Percentiles rank a stretch among this genome's conserved stretches.
These are phyloP conservation scores for Asbolus verrucosus DNA, from an alignment of 1,140 invertebrate genomes.

Conservation along the genomic window DNA sequence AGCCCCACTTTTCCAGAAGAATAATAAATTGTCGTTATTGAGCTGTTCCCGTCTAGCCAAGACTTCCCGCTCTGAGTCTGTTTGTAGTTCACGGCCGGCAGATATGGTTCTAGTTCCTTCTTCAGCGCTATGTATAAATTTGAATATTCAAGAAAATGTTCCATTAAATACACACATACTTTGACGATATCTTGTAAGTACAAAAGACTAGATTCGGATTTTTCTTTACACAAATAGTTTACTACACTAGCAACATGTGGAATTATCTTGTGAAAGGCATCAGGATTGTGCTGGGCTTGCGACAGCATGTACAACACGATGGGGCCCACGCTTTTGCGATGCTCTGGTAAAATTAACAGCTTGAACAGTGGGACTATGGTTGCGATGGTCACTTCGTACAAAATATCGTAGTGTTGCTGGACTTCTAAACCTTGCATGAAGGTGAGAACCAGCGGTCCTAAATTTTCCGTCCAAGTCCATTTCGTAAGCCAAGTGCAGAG, in stretches of 20 bases:
- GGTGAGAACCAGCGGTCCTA: constrained; percentile 68
- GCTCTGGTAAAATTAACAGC: constrained; percentile 65
- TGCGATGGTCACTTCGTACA: constrained; percentile 67
- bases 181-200: constrained; percentile 68
- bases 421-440: constrained; percentile 68
- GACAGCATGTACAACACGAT: constrained; percentile 70
- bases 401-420: constrained; percentile 66
- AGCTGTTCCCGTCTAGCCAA: constrained; percentile 52
- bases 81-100: constrained; percentile 48
- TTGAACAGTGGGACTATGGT: constrained; percentile 66
- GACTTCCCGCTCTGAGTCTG: constrained; percentile 53
- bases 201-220: constrained; percentile 61
- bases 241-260: constrained; percentile 62
- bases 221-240: constrained; percentile 63
- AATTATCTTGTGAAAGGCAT: constrained; percentile 67
- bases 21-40: constrained; percentile 24
- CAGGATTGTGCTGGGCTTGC: constrained; percentile 65
- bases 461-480: constrained; percentile 67
- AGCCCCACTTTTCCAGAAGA: constrained; percentile 76
- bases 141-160: constrained; percentile 66
- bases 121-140: constrained; percentile 63
- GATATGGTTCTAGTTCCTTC: constrained; percentile 52
- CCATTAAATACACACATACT: constrained; percentile 65
- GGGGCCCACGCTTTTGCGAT: constrained; percentile 65
- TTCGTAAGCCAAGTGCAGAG: constrained; percentile 68